phyloP scores from a whole-genome alignment of 2,797 vertebrate species.

The Gambusia yucatana region DNA sequence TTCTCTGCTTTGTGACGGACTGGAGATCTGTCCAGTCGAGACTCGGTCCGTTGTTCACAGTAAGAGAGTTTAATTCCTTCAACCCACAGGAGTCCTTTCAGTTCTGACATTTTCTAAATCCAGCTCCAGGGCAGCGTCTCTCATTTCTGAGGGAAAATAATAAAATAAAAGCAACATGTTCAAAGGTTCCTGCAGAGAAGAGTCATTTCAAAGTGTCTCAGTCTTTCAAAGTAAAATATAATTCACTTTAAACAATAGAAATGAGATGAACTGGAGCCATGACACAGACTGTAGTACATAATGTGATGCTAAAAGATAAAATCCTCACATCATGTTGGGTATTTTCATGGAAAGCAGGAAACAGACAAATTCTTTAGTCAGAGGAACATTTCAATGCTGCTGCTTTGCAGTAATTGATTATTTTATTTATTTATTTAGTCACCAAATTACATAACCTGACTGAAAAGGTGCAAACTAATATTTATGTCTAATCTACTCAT shows the following conservation, averaged over 20 bases:
- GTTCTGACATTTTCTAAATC: conserved; percentile 53
- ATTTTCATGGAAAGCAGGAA: background rate
- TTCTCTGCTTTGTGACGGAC: background rate
- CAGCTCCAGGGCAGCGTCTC: conserved; percentile 37
- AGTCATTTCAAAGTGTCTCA: conserved; percentile 54
- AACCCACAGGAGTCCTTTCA: conserved; percentile 44
- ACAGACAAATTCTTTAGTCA: background rate
- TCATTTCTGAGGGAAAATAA: conserved; percentile 35
- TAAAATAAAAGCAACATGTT: conserved; percentile 26
- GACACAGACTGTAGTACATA: background rate
- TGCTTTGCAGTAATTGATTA: background rate
- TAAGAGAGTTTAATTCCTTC: conserved; percentile 51
- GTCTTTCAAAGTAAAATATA: conserved; percentile 39
- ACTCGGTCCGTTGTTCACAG: conserved; percentile 38
- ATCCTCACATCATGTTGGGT: background rate
- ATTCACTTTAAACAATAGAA: conserved; percentile 32
- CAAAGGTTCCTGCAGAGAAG: conserved; percentile 57
- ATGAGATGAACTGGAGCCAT: conserved; percentile 17
- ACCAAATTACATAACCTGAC: no score
- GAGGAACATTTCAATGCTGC: background rate
- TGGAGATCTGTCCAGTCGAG: conserved; percentile 4
- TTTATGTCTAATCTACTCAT: no score
- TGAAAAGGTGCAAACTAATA: no score
- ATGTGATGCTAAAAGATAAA: conserved; percentile 6
- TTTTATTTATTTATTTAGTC: no score